A percentile compares a stretch with the other conserved stretches of the same genome.
Evolutionary conservation across 1,140 invertebrate genomes (phyloP).

Genomic region (Stratiolaelaps scimitus): DNA sequence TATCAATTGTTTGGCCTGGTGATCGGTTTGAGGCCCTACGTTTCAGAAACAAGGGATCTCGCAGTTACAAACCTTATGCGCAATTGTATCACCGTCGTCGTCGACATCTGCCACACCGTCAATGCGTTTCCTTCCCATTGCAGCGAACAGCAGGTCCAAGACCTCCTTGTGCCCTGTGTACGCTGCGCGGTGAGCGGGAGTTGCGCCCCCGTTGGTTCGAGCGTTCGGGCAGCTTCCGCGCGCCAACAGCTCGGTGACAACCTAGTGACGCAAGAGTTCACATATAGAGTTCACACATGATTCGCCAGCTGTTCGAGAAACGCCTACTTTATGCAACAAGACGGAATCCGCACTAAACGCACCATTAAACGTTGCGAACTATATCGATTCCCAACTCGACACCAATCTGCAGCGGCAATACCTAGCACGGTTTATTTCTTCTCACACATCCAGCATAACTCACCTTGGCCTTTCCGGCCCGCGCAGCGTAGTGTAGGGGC

Average conservation of each 20-base stretch:
- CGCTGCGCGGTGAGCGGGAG: conserved; percentile 10
- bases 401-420: too few species aligned
- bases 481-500: conserved; percentile 10
- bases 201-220: conserved; percentile 8
- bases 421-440: too few species aligned
- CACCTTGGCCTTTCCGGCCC: not conserved
- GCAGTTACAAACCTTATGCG: not conserved
- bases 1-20: not conserved
- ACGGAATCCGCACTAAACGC: too few species aligned
- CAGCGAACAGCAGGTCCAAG: not conserved
- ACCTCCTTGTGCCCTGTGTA: conserved; percentile 10
- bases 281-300: too few species aligned
- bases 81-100: conserved; percentile 7
- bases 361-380: too few species aligned
- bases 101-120: not conserved
- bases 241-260: not conserved
- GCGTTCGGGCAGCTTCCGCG: not conserved
- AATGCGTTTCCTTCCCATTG: too few species aligned
- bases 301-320: too few species aligned
- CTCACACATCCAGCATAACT: too few species aligned
- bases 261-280: not conserved
- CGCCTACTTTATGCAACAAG: too few species aligned
- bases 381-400: too few species aligned
- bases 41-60: too few species aligned
- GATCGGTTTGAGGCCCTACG: not conserved